Evolutionary conservation across 1,140 invertebrate genomes (phyloP), one percentile per base, ranked within the genome.

Genomic region (Polypedilum pembai): DNA sequence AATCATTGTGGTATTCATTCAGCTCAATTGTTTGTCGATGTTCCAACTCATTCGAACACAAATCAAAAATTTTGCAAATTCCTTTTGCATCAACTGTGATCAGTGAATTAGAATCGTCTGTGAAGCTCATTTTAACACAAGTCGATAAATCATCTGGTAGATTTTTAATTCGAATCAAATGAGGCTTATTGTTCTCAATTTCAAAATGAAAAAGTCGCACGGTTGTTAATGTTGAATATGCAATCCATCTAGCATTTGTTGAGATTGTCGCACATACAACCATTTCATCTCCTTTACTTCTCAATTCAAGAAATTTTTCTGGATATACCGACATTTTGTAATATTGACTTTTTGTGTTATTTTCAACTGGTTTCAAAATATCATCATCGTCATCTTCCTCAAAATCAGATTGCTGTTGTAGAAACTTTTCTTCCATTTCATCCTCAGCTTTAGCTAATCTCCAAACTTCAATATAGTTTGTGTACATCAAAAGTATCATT

Each of bases 231-330:
- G 92, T 93, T 0, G 91, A 90, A 80, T 92, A 93, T 10, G 89
- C 87, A 24, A 95, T 86, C 79, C 87, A 87, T 74, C 87, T 85
- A 1, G 88, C 88, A 78, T 89, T 85, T 0, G 85, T 84, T 8
- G 90, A 92, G 5, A 94, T 83, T 7, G 88, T 86, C 78, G 86
- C 86, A 78, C 88, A 90, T 7, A 87, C 78, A 18, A 94, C 88
- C 18, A 82, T 83, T 77, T 91, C 88, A 8, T 86, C 83, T 1
- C 83, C 81, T 78, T 89, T 88, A 7, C 86, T 85, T 74, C 85
- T 83, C 66, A 92, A 78, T 76, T 88, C 82, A 5, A 93, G 77
- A 5, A 93, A 78, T 79, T 90, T 91, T 7, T 88, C 80, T 1
- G 91, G 89, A 41, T 86, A 85, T 74, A 75, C 81, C 81, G 40